phyloP scores from a whole-genome alignment of 2,113 vertebrate species.

The Orycteropus afer region DNA sequence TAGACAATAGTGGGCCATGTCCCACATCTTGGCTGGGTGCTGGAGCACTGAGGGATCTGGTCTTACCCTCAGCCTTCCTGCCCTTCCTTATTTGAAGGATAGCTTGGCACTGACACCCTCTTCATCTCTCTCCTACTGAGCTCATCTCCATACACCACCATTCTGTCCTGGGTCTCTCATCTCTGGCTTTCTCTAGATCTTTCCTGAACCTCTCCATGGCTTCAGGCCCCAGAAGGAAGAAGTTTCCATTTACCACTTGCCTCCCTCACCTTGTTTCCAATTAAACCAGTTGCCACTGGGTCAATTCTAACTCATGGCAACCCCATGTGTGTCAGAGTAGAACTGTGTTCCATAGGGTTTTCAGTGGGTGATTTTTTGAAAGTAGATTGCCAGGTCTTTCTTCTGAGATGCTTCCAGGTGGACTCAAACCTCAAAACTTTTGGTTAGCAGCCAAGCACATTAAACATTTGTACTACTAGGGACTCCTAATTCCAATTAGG shows the following conservation, averaged over 20 bases:
- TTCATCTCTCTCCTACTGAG: neutral
- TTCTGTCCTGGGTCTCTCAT: neutral
- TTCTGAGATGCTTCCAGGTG: neutral
- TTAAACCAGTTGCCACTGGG: neutral
- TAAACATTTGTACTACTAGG: neutral
- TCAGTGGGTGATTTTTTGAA: neutral
- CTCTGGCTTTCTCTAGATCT: neutral
- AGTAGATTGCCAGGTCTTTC: neutral
- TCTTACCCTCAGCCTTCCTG: neutral
- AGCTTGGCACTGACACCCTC: neutral
- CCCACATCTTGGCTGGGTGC: neutral
- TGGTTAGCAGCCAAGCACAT: neutral
- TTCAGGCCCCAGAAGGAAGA: neutral
- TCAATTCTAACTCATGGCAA: neutral
- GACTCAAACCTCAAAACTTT: neutral
- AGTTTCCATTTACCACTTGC: neutral
- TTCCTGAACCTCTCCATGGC: neutral
- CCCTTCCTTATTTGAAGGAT: neutral
- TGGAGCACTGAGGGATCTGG: neutral
- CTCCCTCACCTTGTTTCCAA: neutral
- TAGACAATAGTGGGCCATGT: neutral
- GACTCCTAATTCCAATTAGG: neutral
- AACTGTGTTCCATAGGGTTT: neutral
- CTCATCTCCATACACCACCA: neutral
- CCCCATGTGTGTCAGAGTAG: neutral